These are phyloP conservation scores for Varanus komodoensis DNA, from an alignment of 2,113 vertebrate genomes.

Conservation along the genomic window DNA sequence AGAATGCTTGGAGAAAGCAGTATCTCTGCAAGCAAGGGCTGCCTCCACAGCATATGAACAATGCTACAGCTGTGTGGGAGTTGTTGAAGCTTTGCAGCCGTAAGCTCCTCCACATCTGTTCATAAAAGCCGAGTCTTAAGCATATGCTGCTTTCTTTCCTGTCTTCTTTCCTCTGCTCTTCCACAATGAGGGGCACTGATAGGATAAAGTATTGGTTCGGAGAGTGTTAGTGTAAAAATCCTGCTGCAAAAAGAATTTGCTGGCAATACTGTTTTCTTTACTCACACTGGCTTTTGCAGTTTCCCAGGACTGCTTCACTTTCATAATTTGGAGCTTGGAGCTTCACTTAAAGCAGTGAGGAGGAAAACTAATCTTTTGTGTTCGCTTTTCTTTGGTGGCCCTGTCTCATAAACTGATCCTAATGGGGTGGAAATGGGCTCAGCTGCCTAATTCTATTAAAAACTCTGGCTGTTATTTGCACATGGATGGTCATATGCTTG, in stretches of 20 bases:
- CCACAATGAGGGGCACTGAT: constrained; percentile 41
- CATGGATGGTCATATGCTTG: constrained; percentile 66
- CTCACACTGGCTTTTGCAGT: constrained; percentile 59
- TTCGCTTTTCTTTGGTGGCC: constrained; percentile 67
- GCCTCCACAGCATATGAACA: neutral
- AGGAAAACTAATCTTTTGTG: constrained; percentile 67
- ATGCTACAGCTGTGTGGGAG: constrained; percentile 45
- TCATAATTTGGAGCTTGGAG: constrained; percentile 68
- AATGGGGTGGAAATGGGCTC: constrained; percentile 78
- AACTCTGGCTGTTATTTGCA: constrained; percentile 69
- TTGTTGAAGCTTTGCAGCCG: constrained; percentile 44
- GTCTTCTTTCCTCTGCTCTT: neutral
- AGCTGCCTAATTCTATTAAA: constrained; percentile 78
- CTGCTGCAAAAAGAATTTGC: constrained; percentile 56
- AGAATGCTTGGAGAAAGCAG: neutral
- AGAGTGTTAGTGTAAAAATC: constrained; percentile 50
- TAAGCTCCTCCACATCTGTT: constrained; percentile 42
- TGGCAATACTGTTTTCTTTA: constrained; percentile 62
- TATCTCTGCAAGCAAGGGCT: neutral
- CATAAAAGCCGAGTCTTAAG: constrained; percentile 63
- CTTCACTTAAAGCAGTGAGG: constrained; percentile 69
- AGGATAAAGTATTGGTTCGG: neutral
- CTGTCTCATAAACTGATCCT: constrained; percentile 71
- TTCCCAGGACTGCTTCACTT: constrained; percentile 59
- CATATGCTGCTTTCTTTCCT: constrained; percentile 37